These are phyloP conservation scores for Acanthornis magna DNA, from an alignment of 2,797 vertebrate species.

Conservation along the genomic window DNA sequence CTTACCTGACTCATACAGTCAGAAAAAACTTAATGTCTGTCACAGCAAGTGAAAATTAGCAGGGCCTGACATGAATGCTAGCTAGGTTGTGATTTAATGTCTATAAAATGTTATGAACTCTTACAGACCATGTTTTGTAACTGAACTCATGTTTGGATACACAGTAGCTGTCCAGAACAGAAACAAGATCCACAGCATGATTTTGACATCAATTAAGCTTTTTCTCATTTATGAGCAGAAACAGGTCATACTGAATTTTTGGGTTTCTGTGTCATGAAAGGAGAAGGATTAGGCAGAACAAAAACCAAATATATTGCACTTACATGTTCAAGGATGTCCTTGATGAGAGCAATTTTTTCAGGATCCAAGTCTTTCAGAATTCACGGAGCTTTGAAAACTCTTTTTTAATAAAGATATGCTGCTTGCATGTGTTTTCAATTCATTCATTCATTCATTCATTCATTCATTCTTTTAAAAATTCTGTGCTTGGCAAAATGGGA, in stretches of 20 bases:
- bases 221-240: background rate
- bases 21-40: background rate
- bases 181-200: background rate
- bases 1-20: background rate
- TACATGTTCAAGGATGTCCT: background rate
- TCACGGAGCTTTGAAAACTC: background rate
- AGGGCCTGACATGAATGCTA: background rate
- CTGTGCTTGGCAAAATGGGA: slow-evolving; percentile 2
- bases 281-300: background rate
- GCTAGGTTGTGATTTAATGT: background rate
- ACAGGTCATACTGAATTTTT: background rate
- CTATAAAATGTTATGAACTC: slow-evolving; percentile 16
- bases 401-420: background rate
- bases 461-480: background rate
- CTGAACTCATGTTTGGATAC: background rate
- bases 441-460: background rate
- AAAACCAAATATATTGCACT: background rate
- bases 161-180: background rate
- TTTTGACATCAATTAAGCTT: background rate
- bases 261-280: background rate
- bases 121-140: background rate
- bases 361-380: background rate
- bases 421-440: background rate
- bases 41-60: slow-evolving; percentile 13
- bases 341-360: background rate